A percentile compares a stretch with the other conserved stretches of the same genome.
phyloP scores from a whole-genome alignment of 2,888 invertebrate species.

The Tenthredo mesomela region DNA sequence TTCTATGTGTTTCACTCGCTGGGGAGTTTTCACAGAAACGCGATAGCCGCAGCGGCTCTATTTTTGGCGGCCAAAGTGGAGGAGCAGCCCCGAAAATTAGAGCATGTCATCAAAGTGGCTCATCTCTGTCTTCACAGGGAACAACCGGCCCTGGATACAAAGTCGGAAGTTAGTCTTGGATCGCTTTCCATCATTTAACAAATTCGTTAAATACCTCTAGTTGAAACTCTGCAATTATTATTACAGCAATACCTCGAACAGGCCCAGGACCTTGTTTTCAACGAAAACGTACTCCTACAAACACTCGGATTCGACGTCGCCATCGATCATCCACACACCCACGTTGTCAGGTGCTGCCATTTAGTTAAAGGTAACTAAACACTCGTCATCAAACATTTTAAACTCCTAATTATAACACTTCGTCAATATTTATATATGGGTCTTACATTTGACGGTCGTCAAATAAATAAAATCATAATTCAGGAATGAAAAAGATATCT shows the following conservation, averaged over 20 bases:
- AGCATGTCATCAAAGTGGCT: slow-evolving; percentile 97
- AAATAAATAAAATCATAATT: neutral
- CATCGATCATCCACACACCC: slow-evolving; percentile 98
- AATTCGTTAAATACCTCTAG: neutral
- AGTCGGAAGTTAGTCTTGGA: slow-evolving; percentile 83
- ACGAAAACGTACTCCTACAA: slow-evolving; percentile 98
- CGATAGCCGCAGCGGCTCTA: slow-evolving; percentile 95
- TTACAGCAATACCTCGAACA: slow-evolving; percentile 84
- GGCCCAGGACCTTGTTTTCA: slow-evolving; percentile 96
- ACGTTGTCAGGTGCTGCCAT: slow-evolving; percentile 97
- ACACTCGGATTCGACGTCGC: slow-evolving; percentile 99
- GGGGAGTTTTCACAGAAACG: slow-evolving; percentile 95
- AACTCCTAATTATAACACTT: no score
- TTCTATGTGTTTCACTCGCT: slow-evolving; percentile 99
- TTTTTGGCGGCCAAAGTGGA: slow-evolving; percentile 99
- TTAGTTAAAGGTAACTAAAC: slow-evolving; percentile 91
- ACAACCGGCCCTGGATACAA: slow-evolving; percentile 83
- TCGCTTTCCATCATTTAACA: neutral
- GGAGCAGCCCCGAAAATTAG: slow-evolving; percentile 98
- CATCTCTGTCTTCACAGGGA: slow-evolving; percentile 91
- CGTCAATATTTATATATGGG: no score
- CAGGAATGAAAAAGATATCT: neutral
- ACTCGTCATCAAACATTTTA: no score
- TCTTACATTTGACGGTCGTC: no score
- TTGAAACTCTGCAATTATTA: slow-evolving; percentile 45